These are phyloP conservation scores for Cinclus mexicanus DNA, from an alignment of 2,113 vertebrate species.

Conservation along the genomic window DNA sequence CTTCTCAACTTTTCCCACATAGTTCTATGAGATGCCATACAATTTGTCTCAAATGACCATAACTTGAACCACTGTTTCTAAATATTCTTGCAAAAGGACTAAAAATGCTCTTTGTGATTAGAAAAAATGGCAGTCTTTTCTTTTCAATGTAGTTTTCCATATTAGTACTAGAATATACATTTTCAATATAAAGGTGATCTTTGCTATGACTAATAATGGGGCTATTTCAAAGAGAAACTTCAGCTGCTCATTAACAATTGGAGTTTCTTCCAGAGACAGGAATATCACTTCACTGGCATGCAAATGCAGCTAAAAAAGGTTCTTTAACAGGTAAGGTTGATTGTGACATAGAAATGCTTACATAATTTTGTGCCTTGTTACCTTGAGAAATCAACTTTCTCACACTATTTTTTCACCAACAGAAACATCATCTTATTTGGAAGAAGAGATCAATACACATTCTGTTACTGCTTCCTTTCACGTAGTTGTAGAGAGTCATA, in stretches of 20 bases:
- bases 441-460: neutral
- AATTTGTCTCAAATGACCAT: neutral
- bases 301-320: neutral
- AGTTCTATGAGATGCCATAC: fast-evolving
- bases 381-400: neutral
- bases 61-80: neutral
- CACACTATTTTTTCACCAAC: neutral
- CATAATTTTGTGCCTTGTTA: neutral
- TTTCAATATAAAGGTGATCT: neutral
- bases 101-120: neutral
- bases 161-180: neutral
- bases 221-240: neutral
- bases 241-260: neutral
- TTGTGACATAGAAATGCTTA: neutral
- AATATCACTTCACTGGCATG: neutral
- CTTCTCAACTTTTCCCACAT: neutral
- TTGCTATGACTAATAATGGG: neutral
- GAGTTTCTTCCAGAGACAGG: neutral
- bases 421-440: neutral
- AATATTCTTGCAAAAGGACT: neutral
- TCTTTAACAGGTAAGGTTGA: neutral
- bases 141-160: neutral
- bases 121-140: neutral
- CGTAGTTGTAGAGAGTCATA: too few relatives aligned
- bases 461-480: neutral